phyloP scores from a whole-genome alignment of 92 coral and sea anemone genomes.

The Parazoanthus swiftii region DNA sequence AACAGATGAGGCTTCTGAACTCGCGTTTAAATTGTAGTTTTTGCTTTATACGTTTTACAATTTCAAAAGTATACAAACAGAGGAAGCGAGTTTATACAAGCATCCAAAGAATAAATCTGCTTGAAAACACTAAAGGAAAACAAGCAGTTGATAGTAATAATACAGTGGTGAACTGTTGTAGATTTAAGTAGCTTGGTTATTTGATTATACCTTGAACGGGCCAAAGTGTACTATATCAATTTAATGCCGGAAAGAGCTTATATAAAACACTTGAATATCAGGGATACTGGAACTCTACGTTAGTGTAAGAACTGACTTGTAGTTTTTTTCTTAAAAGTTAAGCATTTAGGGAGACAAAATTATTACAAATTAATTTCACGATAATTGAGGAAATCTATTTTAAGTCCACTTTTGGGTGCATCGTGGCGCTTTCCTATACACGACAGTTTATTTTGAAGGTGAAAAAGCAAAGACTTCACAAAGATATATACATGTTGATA shows the following conservation, averaged over 20 bases:
- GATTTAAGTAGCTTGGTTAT: neutral
- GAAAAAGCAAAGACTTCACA: too few species aligned
- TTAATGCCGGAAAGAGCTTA: neutral
- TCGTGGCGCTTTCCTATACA: neutral
- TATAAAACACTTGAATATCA: neutral
- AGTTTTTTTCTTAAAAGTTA: too few species aligned
- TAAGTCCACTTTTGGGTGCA: neutral
- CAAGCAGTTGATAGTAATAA: neutral
- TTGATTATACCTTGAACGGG: neutral
- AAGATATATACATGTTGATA: neutral
- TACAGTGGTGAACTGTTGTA: neutral
- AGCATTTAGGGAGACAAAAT: too few species aligned
- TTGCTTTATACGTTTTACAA: too few species aligned
- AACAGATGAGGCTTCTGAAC: conserved; percentile 51
- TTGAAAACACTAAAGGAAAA: neutral
- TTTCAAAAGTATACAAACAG: too few species aligned
- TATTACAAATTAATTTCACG: neutral
- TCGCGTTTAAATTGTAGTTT: conserved; percentile 34
- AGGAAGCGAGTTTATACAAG: neutral
- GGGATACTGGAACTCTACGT: neutral
- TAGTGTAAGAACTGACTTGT: neutral
- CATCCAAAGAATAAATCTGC: neutral
- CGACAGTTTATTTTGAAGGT: too few species aligned
- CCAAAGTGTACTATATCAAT: neutral
- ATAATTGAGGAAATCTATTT: neutral